Conservation (phyloP, 2,888 invertebrate genomes). For the Hyles lineata region DNA sequence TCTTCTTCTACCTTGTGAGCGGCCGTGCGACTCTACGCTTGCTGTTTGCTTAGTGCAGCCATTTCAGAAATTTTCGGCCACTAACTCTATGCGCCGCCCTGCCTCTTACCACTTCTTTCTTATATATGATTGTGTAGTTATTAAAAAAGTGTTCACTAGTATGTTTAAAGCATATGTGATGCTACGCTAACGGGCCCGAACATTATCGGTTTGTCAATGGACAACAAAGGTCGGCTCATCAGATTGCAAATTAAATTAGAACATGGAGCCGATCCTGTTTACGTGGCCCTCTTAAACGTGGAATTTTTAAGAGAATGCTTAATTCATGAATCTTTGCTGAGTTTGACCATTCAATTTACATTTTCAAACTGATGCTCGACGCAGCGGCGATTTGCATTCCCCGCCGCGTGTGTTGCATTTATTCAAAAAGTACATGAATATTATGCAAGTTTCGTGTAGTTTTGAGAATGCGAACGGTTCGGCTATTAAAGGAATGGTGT, state of each 20-base stretch:
- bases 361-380: conserved; percentile 71
- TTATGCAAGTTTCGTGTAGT: conserved; percentile 52
- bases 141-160: conserved; percentile 69
- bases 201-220: conserved; percentile 69
- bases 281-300: conserved; percentile 69
- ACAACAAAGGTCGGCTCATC: conserved; percentile 66
- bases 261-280: conserved; percentile 67
- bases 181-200: conserved; percentile 55
- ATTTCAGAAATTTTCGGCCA: too few relatives aligned
- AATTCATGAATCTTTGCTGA: conserved; percentile 77
- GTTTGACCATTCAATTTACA: conserved; percentile 80
- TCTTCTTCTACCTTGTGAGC: too few relatives aligned
- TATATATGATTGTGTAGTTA: conserved; percentile 41
- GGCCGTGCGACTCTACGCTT: too few relatives aligned
- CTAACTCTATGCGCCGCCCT: too few relatives aligned
- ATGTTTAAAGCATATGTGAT: conserved; percentile 59
- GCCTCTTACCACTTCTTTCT: too few relatives aligned
- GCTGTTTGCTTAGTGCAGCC: too few relatives aligned
- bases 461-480: conserved; percentile 41
- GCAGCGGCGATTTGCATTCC: conserved; percentile 71
- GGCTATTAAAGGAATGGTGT: conserved; percentile 57
- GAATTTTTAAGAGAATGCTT: conserved; percentile 75
- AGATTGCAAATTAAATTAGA: conserved; percentile 77
- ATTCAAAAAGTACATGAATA: conserved; percentile 57
- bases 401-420: conserved; percentile 65